These are phyloP conservation scores for Turritopsis dohrnii DNA, from an alignment of 30 jellyfish, hydroid and myxozoan genomes.

Conservation along the genomic window DNA sequence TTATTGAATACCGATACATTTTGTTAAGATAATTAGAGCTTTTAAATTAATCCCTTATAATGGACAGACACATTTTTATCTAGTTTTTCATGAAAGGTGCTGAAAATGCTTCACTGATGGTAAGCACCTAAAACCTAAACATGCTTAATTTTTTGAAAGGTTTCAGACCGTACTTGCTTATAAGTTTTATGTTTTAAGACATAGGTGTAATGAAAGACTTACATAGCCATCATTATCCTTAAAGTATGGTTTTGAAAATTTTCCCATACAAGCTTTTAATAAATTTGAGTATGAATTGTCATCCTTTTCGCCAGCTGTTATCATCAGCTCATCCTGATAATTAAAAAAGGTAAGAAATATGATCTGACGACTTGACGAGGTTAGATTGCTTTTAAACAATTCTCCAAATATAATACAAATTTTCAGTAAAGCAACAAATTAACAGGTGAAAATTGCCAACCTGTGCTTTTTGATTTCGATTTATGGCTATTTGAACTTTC, in stretches of 20 bases:
- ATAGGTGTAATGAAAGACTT: slow-evolving; percentile 7
- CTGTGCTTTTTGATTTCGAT: slow-evolving; percentile 26
- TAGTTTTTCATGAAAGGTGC: too few species aligned
- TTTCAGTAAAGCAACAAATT: neutral
- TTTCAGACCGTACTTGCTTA: too few species aligned
- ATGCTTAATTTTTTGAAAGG: too few species aligned
- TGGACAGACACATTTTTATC: too few species aligned
- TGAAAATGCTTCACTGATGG: too few species aligned
- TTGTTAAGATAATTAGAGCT: too few species aligned
- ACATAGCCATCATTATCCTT: slow-evolving; percentile 29
- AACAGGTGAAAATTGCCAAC: neutral
- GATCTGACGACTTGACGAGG: too few species aligned
- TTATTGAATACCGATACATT: too few species aligned
- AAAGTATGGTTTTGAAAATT: slow-evolving; percentile 27
- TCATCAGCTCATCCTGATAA: neutral
- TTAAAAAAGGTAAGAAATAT: too few species aligned
- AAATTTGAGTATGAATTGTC: neutral
- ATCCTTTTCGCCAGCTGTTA: neutral
- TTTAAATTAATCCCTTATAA: too few species aligned
- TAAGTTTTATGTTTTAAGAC: too few species aligned
- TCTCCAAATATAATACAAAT: neutral
- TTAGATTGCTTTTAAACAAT: neutral
- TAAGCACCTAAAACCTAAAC: neutral
- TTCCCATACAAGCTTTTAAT: slow-evolving; percentile 29
- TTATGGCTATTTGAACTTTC: slow-evolving; percentile 24